These are phyloP conservation scores for Tipula unca DNA, from an alignment of 2,888 invertebrate genomes.

Conservation along the genomic window DNA sequence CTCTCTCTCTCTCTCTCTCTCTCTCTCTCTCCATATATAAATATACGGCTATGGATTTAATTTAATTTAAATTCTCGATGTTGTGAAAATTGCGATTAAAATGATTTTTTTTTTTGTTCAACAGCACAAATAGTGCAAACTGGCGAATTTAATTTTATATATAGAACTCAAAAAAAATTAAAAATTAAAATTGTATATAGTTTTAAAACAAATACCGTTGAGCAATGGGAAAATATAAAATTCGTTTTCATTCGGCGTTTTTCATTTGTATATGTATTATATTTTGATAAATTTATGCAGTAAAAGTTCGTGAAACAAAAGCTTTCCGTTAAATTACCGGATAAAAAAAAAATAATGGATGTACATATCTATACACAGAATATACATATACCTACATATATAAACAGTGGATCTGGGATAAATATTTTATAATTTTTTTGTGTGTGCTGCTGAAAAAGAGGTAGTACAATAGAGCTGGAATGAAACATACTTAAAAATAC, in stretches of 20 bases:
- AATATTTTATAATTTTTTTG: neutral
- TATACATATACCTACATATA: neutral
- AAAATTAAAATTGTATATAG: neutral
- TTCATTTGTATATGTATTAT: no score
- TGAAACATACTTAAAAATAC: neutral
- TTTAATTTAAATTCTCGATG: neutral
- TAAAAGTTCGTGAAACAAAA: neutral
- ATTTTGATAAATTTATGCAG: neutral
- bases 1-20: no score
- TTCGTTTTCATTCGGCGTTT: neutral
- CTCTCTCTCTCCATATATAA: neutral
- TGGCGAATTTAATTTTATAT: neutral
- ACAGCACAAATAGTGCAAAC: neutral
- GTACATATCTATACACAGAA: neutral
- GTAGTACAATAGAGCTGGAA: neutral
- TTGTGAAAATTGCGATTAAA: neutral
- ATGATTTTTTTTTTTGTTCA: neutral
- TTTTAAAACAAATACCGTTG: neutral
- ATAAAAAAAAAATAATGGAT: neutral
- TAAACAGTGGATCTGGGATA: neutral
- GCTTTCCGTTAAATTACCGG: neutral
- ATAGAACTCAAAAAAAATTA: no score
- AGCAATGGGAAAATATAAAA: neutral
- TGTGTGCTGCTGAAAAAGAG: neutral
- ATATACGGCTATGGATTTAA: neutral